These are phyloP conservation scores for Tragelaphus oryx DNA, from an alignment of 2,797 vertebrate genomes.

Conservation along the genomic window DNA sequence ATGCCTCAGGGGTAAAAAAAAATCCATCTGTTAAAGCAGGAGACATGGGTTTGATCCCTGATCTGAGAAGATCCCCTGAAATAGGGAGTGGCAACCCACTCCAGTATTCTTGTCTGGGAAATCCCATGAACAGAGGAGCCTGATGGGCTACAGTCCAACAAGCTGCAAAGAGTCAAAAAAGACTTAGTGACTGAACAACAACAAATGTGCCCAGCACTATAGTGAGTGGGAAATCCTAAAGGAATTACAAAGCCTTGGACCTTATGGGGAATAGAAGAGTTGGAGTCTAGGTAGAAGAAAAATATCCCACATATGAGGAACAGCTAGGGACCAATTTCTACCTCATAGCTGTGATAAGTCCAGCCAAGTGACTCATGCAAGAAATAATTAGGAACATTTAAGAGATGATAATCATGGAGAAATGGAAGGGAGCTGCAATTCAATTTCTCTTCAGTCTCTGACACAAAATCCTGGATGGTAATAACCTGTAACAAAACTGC, in stretches of 20 bases:
- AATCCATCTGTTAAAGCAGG: neutral
- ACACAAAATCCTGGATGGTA: neutral
- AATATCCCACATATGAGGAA: neutral
- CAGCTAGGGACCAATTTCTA: neutral
- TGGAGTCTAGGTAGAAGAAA: neutral
- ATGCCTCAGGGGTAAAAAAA: neutral
- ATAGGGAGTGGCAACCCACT: neutral
- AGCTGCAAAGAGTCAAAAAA: neutral
- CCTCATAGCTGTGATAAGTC: neutral
- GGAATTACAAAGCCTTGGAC: neutral
- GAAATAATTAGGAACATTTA: conserved; percentile 1
- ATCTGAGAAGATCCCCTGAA: neutral
- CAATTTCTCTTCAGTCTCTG: conserved; percentile 14
- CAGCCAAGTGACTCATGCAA: conserved; percentile 1
- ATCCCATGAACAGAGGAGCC: neutral
- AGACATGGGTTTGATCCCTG: neutral
- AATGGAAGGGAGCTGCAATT: neutral
- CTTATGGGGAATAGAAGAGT: neutral
- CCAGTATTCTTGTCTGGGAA: neutral
- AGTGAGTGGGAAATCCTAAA: neutral
- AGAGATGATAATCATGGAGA: neutral
- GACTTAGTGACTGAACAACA: neutral
- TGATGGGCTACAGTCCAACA: neutral
- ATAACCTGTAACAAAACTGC: conserved; percentile 33
- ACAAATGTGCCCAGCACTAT: neutral